phyloP scores from a whole-genome alignment of 2,113 vertebrate species.

The Otolemur garnettii region DNA sequence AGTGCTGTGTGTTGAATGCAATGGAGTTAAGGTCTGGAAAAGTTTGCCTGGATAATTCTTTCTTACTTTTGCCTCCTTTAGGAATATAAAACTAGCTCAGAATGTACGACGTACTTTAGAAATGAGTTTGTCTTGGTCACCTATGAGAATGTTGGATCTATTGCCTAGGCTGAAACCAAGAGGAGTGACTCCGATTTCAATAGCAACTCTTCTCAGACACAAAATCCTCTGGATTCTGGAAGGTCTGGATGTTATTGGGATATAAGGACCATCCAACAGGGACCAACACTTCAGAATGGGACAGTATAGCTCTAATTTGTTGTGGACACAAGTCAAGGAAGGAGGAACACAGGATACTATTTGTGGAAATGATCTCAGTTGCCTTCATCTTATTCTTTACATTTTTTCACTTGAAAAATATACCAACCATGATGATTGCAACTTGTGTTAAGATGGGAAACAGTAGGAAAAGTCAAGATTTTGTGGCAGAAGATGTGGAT shows the following conservation, averaged over 20 bases:
- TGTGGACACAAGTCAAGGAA: background rate
- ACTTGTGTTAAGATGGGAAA: background rate
- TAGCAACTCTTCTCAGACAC: background rate
- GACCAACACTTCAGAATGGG: background rate
- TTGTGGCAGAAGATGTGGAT: background rate
- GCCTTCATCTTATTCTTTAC: background rate
- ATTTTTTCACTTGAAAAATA: background rate
- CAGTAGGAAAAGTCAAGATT: background rate
- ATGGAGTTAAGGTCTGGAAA: background rate
- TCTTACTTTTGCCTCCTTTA: background rate
- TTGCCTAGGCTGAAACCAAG: background rate
- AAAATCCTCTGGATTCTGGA: background rate
- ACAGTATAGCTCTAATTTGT: background rate
- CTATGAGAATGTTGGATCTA: background rate
- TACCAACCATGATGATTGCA: background rate
- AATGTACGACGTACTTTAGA: background rate
- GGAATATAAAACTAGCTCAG: background rate
- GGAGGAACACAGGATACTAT: background rate
- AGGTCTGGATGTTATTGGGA: background rate
- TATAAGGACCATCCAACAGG: background rate
- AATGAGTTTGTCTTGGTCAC: background rate
- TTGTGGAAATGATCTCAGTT: background rate
- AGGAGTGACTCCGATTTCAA: background rate
- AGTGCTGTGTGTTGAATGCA: background rate
- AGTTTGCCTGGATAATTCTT: background rate